Base-by-base conservation (phyloP, 1,140 invertebrate genomes). In the Galendromus occidentalis region DNA sequence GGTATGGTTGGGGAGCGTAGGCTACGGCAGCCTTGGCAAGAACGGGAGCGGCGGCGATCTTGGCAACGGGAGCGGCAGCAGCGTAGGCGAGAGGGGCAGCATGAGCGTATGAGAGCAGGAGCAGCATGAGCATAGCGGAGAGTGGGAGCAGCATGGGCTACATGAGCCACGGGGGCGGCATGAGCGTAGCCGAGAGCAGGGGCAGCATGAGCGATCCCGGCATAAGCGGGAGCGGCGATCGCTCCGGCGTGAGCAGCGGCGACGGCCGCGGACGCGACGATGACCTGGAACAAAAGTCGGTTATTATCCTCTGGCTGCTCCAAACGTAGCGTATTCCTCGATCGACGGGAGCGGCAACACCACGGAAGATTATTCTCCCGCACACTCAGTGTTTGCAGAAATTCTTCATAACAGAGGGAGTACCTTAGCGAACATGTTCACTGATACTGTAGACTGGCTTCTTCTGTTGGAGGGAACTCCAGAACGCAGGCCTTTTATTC, bases 1-100 rank as follows among this genome's bases (percentile, higher is more conserved):
- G 64, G 42, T 69, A 69, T 0, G 69, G 67, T 17, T 67, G 64
- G 25, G 69, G 69, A 42, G 55, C 69, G 47, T 71, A 70, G 44
- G 70, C 70, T 9, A 70, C 69, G 44, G 44, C 64, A 18, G 44
- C 44, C 44, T 66, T 66, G 22, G 47, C 47, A 30, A 33, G 59
- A 7, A 44, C 42, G 12, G 68, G 51, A 14, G 45, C 42, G 6
- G 66, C 55, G 25, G 65, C 51, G 33, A 33, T 33, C 14, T 59
- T 29, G 51, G 51, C 51, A 6, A 59, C 25, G 14, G 51, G 51
- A 47, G 45, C 45, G 33, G 33, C 33, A 47, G 18, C 18, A 28
- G 18, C 45, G 25, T 47, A 47, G 45, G 45, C 28, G 7, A 47
- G 45, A 9, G 45, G 45, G 9, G 33, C 33, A 39, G 33, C 33